Percentiles rank a stretch among this genome's conserved stretches.
phyloP scores from a whole-genome alignment of 2,113 vertebrate genomes.

The Anhinga rufa region DNA sequence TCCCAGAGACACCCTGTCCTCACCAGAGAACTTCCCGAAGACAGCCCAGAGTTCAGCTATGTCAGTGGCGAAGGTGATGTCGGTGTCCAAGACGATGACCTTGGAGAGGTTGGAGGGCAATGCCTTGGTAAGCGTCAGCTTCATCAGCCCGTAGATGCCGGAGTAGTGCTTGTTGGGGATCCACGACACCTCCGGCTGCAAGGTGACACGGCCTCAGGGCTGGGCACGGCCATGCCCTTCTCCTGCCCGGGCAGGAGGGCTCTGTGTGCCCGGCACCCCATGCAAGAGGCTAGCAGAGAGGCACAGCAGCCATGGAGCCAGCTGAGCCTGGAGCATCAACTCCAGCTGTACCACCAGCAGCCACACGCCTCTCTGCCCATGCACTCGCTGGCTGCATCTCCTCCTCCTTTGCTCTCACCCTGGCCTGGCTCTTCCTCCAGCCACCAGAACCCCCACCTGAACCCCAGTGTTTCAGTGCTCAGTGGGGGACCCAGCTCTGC shows the following conservation, averaged over 20 bases:
- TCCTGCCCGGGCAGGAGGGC: fast-evolving
- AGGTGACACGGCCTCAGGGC: background rate
- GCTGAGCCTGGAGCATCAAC: background rate
- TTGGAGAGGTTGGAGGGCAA: conserved; percentile 86
- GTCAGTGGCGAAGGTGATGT: conserved; percentile 95
- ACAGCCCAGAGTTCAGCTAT: conserved; percentile 96
- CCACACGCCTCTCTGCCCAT: background rate
- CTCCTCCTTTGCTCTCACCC: background rate
- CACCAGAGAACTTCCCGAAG: conserved; percentile 92
- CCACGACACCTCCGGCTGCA: conserved; percentile 91
- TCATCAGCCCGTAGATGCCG: conserved; percentile 95
- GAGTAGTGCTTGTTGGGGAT: conserved; percentile 98
- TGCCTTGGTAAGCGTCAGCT: conserved; percentile 87
- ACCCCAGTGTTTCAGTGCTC: background rate
- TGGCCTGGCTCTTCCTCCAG: background rate
- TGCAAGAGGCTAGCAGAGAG: background rate
- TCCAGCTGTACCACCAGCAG: background rate
- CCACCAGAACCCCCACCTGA: background rate
- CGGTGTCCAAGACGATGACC: conserved; percentile 95
- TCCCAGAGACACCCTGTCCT: background rate
- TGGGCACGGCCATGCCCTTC: background rate
- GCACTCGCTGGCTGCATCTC: background rate
- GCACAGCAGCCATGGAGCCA: background rate
- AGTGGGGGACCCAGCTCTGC: background rate
- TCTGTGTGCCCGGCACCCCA: fast-evolving